phyloP scores from a whole-genome alignment of 92 coral and sea anemone genomes.

The Umimayanthus chanpuru region DNA sequence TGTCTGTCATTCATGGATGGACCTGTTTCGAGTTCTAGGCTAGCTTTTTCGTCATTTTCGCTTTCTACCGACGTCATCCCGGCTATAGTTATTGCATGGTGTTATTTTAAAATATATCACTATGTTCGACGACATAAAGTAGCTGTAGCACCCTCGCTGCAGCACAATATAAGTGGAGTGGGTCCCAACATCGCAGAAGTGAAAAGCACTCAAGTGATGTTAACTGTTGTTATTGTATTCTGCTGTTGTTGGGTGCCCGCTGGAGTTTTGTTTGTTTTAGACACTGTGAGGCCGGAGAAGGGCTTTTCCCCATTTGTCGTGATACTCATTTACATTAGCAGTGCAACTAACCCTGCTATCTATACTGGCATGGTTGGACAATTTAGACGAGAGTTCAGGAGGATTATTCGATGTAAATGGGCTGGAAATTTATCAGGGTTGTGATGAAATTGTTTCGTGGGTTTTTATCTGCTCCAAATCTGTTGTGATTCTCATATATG shows the following conservation, averaged over 20 bases:
- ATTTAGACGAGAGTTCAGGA: background rate
- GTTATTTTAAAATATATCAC: background rate
- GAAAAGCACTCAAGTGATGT: background rate
- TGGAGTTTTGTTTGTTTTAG: constrained; percentile 3
- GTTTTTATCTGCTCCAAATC: too few species aligned
- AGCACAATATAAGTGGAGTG: background rate
- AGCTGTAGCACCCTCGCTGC: constrained; percentile 6
- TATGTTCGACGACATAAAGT: background rate
- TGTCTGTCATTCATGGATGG: constrained; percentile 15
- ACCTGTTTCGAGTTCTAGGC: background rate
- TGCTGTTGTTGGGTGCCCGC: constrained; percentile 10
- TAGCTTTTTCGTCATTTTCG: constrained; percentile 2
- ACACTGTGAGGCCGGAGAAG: background rate
- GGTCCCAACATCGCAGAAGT: background rate
- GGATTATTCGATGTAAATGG: background rate
- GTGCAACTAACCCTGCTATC: constrained; percentile 4
- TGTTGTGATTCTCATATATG: background rate
- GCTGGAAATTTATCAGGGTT: background rate
- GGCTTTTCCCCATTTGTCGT: background rate
- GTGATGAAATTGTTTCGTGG: too few species aligned
- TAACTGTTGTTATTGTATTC: background rate
- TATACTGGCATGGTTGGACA: background rate
- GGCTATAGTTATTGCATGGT: background rate
- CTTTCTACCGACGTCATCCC: background rate
- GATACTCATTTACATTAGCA: background rate